Base-by-base conservation (phyloP, 2,797 vertebrate genomes). In the Buphagus erythrorhynchus region DNA sequence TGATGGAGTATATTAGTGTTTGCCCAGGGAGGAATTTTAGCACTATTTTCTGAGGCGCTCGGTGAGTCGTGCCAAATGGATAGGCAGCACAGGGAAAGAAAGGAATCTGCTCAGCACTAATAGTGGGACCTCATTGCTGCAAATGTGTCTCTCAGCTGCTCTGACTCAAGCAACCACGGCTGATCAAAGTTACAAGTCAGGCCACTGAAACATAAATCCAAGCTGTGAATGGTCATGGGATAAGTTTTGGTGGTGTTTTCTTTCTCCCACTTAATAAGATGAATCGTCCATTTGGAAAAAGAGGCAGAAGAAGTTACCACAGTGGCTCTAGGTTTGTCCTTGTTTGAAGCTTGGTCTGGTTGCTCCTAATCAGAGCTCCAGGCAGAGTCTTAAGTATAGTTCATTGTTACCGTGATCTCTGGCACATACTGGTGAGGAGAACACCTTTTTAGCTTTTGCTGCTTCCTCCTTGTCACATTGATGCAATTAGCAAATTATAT, bases 11-110 rank as follows among this genome's bases (percentile, higher is more conserved):
- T 83, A 16, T 83, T 86, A 2, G 4, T 6, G 29, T 67, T 90
- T 86, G 24, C 58, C 16, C 0, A 1, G 46, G 22, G 21, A 94
- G 75, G 63, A 86, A 62, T 94, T 79, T 65, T 62, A 68, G 46
- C 58, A 12, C n/a, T 85, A 0, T 88, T 88, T 85, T 43, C 55
- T 62, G 59, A 46, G 51, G 55, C 31, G 10, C 55, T 82, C 0
- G 0, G 45, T 1, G 5, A 61, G 54, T 74, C 0, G 0, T 4
- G 3, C 17, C 63, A 72, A 78, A 49, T 66, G 38, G 48, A 33
- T 33, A 24, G 52, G 20, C 40, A 25, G 54, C 19, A 8, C 61
- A 0, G 0, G 17, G 31, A 52, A 78, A 86, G 61, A 93, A 43
- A 52, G 66, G 61, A 72, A 46, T 84, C 62, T 51, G 29, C 42